phyloP scores from a whole-genome alignment of 2,888 invertebrate genomes.

The Eueremaeus valkanovi region DNA sequence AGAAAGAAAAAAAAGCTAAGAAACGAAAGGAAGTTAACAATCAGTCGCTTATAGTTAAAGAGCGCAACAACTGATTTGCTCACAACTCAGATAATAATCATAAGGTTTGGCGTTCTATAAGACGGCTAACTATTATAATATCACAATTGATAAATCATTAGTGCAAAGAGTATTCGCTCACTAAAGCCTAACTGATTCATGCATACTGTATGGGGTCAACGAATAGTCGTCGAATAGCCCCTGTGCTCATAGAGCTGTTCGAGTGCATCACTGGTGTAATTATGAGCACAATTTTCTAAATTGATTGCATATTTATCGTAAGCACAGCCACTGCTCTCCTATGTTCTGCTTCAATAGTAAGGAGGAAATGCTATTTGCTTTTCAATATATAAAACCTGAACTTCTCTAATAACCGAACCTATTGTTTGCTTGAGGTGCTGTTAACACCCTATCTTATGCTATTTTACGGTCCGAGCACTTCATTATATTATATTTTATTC shows the following conservation, averaged over 20 bases:
- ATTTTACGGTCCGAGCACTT: constrained; percentile 26
- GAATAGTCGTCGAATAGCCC: background rate
- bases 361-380: constrained; percentile 29
- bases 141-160: constrained; percentile 21
- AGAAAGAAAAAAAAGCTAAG: background rate
- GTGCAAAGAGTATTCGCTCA: background rate
- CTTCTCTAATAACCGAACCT: background rate
- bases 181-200: background rate
- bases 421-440: constrained; percentile 25
- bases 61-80: constrained; percentile 27
- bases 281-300: constrained; percentile 26
- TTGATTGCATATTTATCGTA: constrained; percentile 32
- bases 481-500: background rate
- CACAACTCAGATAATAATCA: constrained; percentile 4
- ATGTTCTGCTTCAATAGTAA: constrained; percentile 7
- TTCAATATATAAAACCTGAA: constrained; percentile 12
- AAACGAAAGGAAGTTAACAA: constrained; percentile 22
- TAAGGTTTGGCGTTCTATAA: background rate
- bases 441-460: constrained; percentile 23
- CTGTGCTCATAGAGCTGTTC: constrained; percentile 16
- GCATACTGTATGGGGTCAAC: constrained; percentile 27
- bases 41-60: background rate
- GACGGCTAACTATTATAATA: background rate
- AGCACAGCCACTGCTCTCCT: background rate
- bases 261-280: constrained; percentile 25